Conservation (phyloP, 2,888 invertebrate species). For the Ischnura elegans region DNA sequence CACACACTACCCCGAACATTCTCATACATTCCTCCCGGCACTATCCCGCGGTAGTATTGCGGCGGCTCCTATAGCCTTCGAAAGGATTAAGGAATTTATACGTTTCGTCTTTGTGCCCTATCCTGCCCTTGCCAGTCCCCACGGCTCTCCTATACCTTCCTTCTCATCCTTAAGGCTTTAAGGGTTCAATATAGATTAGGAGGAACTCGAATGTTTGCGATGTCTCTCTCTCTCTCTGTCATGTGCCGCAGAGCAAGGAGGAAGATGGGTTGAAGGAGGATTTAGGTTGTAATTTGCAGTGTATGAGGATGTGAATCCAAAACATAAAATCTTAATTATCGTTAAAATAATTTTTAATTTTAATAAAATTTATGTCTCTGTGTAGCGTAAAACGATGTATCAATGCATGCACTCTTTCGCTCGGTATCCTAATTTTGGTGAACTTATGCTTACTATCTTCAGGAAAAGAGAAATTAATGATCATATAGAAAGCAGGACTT, state of each 20-base stretch:
- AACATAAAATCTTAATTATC: too few species aligned
- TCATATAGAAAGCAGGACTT: too few species aligned
- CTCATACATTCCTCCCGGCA: conserved; percentile 29
- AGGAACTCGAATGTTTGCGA: conserved; percentile 27
- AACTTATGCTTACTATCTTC: too few species aligned
- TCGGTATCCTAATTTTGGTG: too few species aligned
- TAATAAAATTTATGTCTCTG: too few species aligned
- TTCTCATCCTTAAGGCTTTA: conserved; percentile 47
- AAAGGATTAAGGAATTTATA: conserved; percentile 66
- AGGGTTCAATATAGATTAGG: conserved; percentile 62
- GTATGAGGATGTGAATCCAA: too few species aligned
- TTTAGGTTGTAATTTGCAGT: neutral
- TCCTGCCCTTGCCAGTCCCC: neutral
- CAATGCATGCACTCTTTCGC: too few species aligned
- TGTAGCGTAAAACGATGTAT: too few species aligned
- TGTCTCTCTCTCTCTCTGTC: neutral
- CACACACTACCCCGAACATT: conserved; percentile 10
- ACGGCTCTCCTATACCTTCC: neutral
- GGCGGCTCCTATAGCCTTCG: conserved; percentile 51
- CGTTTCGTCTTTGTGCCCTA: conserved; percentile 54
- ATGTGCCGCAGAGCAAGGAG: neutral
- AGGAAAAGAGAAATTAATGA: too few species aligned
- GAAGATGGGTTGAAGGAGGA: neutral
- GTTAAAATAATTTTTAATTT: too few species aligned
- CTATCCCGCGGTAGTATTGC: conserved; percentile 33